A percentile compares a stretch with the other conserved stretches of the same genome.
Conservation (phyloP, 2,113 vertebrate species). For the Dasypus novemcinctus region DNA sequence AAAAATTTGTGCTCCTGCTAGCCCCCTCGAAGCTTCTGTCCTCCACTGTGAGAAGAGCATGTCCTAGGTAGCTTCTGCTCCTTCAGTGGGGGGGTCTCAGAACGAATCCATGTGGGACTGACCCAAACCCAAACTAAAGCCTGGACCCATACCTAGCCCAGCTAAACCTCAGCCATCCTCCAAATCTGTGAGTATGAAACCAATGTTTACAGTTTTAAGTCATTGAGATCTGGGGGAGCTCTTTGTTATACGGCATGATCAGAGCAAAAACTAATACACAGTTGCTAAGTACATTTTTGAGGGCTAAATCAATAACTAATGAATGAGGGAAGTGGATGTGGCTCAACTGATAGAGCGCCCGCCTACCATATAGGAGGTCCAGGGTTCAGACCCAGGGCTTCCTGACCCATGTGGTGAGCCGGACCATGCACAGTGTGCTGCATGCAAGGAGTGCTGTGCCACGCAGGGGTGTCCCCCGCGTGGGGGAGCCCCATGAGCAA, state of each 20-base stretch:
- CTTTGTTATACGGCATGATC: constrained; percentile 6
- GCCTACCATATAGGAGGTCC: too few relatives aligned
- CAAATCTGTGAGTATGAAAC: background rate
- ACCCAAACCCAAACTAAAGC: background rate
- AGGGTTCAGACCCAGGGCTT: too few relatives aligned
- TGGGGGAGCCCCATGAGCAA: too few relatives aligned
- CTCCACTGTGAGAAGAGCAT: constrained; percentile 7
- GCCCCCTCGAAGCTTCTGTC: background rate
- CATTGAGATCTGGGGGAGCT: background rate
- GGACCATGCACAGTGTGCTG: too few relatives aligned
- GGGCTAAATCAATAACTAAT: background rate
- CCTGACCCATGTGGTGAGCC: too few relatives aligned
- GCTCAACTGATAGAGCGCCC: too few relatives aligned
- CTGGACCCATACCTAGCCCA: background rate
- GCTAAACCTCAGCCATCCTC: background rate
- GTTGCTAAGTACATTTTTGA: constrained; percentile 12
- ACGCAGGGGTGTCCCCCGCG: too few relatives aligned
- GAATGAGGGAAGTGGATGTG: too few relatives aligned
- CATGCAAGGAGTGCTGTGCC: too few relatives aligned
- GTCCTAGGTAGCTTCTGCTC: background rate
- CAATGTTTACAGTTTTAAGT: background rate
- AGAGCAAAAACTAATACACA: background rate
- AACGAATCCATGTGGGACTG: background rate
- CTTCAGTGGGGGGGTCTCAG: background rate
- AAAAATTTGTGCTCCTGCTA: constrained; percentile 32